Evolutionary conservation across 1,140 invertebrate genomes (phyloP), one percentile per base, ranked within the genome.

Genomic region (Leptinotarsa defecta): DNA sequence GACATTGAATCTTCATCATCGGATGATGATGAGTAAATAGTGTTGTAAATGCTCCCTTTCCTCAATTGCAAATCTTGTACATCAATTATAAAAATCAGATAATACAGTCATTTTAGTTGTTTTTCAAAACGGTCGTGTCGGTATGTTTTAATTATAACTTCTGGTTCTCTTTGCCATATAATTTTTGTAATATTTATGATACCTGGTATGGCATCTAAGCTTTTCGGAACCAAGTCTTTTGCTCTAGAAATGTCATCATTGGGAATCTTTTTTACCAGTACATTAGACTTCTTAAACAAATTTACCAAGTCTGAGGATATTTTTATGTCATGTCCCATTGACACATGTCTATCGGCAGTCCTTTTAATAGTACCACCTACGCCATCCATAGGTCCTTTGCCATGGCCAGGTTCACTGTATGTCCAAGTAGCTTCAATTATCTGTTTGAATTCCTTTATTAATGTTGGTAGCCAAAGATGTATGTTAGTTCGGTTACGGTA

Each of bases 261-360:
- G 27, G 27, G 5, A 27, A 27, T 27, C 27, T 27, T 5, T 27
- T 27, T 17, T 73, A 49, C 77, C 75, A 78, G 77, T 81, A 63
- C 4, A 67, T 3, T 52, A 17, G 63, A 48, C 20, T 78, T 82
- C 81, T 88, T 88, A 34, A 88, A 64, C 22, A 70, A 63, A 49
- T 83, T 85, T 13, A 86, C 27, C 27, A 27, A 6, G 27, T 27
- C 86, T 84, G 87, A 85, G 61, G 85, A 83, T 17, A 82, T 81
- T 4, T 86, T 86, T 79, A 87, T 88, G 13, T 86, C 86, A 64
- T 85, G 79, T 13, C 87, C 57, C 57, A 62, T 62, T 62, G n/a
- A 62, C 17, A 15, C 13, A 62, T 62, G 61, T 13, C 61, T 62
- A 13, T 62, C 3, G 20, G 61, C 61, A 19, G 13, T 15, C 20